Evolutionary conservation across 2,797 vertebrate species (phyloP).

Genomic region (Percopsis omiscomaycus): DNA sequence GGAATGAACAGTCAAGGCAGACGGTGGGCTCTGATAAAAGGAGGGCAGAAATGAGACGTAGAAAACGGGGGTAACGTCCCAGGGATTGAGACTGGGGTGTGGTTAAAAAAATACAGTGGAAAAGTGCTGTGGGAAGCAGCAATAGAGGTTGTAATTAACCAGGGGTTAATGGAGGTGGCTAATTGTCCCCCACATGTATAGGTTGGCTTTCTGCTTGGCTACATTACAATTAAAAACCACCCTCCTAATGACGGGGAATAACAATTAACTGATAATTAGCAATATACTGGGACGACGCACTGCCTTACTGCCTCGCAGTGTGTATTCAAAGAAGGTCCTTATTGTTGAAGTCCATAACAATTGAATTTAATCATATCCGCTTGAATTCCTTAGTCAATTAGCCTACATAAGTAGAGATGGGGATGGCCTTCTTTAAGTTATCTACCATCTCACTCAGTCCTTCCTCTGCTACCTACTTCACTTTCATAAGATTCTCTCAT

Average conservation of each 20-base stretch:
- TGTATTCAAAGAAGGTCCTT: constrained; percentile 35
- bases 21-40: constrained; percentile 48
- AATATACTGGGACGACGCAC: constrained; percentile 71
- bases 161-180: constrained; percentile 85
- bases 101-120: constrained; percentile 54
- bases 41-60: constrained; percentile 52
- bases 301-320: constrained; percentile 13
- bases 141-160: constrained; percentile 79
- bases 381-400: constrained; percentile 76
- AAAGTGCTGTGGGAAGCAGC: constrained; percentile 75
- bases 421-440: constrained; percentile 59
- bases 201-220: constrained; percentile 82
- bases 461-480: constrained; percentile 18
- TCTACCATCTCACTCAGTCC: constrained; percentile 21
- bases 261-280: constrained; percentile 81
- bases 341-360: constrained; percentile 63
- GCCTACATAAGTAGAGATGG: constrained; percentile 71
- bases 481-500: not conserved
- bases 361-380: constrained; percentile 65
- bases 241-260: constrained; percentile 78
- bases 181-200: constrained; percentile 81
- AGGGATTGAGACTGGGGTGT: constrained; percentile 59
- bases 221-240: constrained; percentile 82
- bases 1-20: constrained; percentile 49
- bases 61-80: constrained; percentile 58